phyloP scores from a whole-genome alignment of 2,113 vertebrate species.

The Condylura cristata region DNA sequence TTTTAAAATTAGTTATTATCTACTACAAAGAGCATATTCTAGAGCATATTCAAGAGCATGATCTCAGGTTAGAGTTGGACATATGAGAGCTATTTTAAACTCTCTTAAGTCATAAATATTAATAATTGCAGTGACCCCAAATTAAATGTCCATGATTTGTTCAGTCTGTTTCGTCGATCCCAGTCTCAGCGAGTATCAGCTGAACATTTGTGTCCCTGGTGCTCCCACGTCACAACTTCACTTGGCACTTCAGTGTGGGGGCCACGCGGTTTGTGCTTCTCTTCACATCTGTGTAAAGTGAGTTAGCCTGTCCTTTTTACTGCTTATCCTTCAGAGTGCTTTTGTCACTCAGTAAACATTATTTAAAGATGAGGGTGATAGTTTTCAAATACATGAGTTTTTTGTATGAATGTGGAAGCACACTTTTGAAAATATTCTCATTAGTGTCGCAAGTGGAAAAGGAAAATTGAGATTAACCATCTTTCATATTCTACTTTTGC shows the following conservation, averaged over 20 bases:
- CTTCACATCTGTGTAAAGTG: not conserved
- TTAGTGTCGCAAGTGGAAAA: not conserved
- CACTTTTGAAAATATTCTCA: not conserved
- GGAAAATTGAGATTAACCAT: not conserved
- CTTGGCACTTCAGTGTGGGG: not conserved
- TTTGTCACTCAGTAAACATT: slow-evolving; percentile 11
- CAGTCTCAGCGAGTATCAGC: not conserved
- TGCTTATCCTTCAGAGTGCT: not conserved
- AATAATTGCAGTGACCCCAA: not conserved
- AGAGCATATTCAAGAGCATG: not conserved
- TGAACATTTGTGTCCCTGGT: not conserved
- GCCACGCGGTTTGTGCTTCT: not conserved
- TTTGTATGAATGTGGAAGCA: not conserved
- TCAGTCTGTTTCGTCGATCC: not conserved
- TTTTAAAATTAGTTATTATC: not conserved
- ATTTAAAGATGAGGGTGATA: slow-evolving; percentile 1
- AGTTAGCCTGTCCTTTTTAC: not conserved
- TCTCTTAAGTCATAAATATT: not conserved
- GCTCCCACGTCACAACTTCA: not conserved
- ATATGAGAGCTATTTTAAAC: not conserved
- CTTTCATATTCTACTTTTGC: not conserved
- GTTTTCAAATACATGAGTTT: slow-evolving; percentile 10
- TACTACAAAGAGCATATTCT: not conserved
- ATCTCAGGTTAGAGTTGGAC: not conserved
- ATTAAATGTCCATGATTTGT: not conserved